Evolutionary conservation across 2,113 vertebrate species (phyloP).

Genomic region (Noturus placidus): DNA sequence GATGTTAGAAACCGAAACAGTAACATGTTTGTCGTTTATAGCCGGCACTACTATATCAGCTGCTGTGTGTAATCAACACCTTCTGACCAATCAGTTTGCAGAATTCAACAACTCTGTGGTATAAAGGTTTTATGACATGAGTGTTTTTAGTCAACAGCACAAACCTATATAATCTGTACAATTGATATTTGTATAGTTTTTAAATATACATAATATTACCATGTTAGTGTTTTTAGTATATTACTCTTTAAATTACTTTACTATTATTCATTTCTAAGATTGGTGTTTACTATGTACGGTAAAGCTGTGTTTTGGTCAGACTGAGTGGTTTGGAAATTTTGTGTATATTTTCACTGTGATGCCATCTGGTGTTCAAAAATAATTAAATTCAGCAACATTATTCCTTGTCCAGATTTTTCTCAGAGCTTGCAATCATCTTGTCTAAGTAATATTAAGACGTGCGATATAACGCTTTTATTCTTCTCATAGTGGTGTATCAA

Average conservation of each 20-base stretch:
- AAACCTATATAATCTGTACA: neutral
- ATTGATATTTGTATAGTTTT: neutral
- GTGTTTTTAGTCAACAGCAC: neutral
- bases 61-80: neutral
- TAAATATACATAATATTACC: neutral
- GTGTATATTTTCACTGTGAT: conserved; percentile 27
- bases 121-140: neutral
- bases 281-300: neutral
- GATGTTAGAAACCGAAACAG: neutral
- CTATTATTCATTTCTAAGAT: neutral
- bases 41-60: neutral
- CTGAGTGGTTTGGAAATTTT: neutral
- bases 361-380: conserved; percentile 58
- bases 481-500: conserved; percentile 87
- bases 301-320: neutral
- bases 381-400: neutral
- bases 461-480: neutral
- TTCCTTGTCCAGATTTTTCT: neutral
- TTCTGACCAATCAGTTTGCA: neutral
- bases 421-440: neutral
- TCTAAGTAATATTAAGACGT: neutral
- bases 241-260: neutral
- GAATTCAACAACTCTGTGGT: neutral
- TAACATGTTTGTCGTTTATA: neutral
- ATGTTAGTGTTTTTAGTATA: neutral